These are phyloP conservation scores for Thalassoma bifasciatum DNA, from an alignment of 2,113 vertebrate genomes.

Conservation along the genomic window DNA sequence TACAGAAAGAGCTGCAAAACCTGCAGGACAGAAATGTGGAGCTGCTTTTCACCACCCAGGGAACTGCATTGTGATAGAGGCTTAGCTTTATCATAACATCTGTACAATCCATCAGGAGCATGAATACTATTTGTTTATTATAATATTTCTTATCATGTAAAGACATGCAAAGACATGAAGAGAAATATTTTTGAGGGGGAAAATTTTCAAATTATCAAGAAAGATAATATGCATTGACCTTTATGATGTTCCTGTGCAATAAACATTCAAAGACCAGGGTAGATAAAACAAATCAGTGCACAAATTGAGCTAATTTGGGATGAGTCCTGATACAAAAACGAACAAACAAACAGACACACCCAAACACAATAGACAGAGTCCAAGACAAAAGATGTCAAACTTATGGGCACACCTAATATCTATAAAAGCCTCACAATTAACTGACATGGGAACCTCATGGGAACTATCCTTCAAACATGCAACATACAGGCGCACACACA, in stretches of 20 bases:
- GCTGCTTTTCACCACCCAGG: neutral
- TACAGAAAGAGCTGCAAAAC: conserved; percentile 14
- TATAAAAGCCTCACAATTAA: neutral
- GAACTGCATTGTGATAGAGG: neutral
- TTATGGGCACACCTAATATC: neutral
- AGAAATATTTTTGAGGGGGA: no score
- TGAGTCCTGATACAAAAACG: neutral
- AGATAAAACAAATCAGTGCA: neutral
- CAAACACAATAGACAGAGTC: neutral
- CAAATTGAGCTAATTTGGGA: conserved; percentile 1
- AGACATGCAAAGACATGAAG: no score
- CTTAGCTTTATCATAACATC: neutral
- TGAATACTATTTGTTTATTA: no score
- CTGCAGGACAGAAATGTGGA: neutral
- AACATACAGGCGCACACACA: no score
- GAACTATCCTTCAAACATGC: neutral
- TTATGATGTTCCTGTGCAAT: no score
- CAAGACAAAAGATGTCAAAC: neutral
- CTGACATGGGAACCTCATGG: neutral
- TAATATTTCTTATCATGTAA: no score
- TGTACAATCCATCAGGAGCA: no score
- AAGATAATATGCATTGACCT: neutral
- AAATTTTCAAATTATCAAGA: no score
- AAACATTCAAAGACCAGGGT: no score
- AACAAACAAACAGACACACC: neutral